Evolutionary conservation across 2,888 invertebrate genomes (phyloP).

Genomic region (Coelinius sp.): DNA sequence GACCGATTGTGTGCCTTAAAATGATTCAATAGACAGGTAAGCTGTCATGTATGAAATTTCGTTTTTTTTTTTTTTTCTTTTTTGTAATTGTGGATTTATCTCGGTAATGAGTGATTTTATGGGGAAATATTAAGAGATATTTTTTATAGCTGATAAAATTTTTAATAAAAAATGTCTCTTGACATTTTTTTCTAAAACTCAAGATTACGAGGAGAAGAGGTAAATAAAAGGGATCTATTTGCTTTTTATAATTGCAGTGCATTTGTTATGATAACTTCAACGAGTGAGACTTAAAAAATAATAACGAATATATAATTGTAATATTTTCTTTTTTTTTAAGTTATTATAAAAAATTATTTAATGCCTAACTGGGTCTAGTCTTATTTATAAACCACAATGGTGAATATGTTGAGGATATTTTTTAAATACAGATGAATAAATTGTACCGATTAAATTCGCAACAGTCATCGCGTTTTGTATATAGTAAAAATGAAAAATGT

Average conservation of each 20-base stretch:
- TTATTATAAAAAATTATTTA: slow-evolving; percentile 40
- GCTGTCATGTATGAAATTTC: too few species aligned
- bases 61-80: too few species aligned
- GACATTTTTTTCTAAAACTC: too few species aligned
- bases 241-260: slow-evolving; percentile 34
- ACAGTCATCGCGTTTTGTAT: neutral
- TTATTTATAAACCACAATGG: slow-evolving; percentile 44
- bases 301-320: slow-evolving; percentile 39
- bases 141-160: too few species aligned
- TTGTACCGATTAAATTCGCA: neutral
- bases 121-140: too few species aligned
- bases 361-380: slow-evolving; percentile 47
- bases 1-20: slow-evolving; percentile 55
- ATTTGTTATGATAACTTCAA: slow-evolving; percentile 36
- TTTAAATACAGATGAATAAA: slow-evolving; percentile 18
- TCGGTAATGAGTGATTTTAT: too few species aligned
- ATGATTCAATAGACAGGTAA: too few species aligned
- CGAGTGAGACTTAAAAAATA: slow-evolving; percentile 42
- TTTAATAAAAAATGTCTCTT: too few species aligned
- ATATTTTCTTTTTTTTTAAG: slow-evolving; percentile 46
- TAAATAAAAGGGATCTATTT: slow-evolving; percentile 1
- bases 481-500: neutral
- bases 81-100: too few species aligned
- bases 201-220: slow-evolving; percentile 3
- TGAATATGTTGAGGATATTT: slow-evolving; percentile 16